phyloP scores from a whole-genome alignment of 2,113 vertebrate genomes.

The Daphoenositta chrysoptera region DNA sequence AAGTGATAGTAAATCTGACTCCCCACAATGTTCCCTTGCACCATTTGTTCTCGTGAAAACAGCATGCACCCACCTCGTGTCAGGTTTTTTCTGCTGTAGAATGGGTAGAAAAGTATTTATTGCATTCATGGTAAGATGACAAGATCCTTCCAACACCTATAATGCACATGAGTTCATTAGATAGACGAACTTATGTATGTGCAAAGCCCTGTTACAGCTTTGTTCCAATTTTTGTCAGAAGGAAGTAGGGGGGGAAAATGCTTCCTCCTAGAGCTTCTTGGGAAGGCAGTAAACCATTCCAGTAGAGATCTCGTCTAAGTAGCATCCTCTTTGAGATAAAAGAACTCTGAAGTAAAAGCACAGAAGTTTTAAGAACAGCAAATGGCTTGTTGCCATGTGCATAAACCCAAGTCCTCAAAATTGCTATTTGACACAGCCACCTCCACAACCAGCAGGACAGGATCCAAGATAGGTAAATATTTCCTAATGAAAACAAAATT shows the following conservation, averaged over 20 bases:
- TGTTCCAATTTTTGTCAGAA: not conserved
- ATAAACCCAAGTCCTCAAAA: not conserved
- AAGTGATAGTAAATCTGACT: not conserved
- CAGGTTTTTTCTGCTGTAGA: not conserved
- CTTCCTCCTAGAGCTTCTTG: not conserved
- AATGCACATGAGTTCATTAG: not conserved
- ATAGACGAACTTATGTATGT: not conserved
- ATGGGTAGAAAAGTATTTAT: not conserved
- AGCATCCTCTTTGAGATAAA: not conserved
- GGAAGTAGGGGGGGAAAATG: not conserved
- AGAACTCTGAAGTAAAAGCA: not conserved
- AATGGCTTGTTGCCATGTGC: not conserved
- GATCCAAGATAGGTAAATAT: not conserved
- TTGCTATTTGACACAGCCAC: not conserved
- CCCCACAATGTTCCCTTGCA: not conserved
- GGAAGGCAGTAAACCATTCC: not conserved
- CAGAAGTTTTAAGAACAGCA: not conserved
- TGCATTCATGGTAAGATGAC: not conserved
- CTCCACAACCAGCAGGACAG: not conserved
- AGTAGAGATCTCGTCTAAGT: not conserved
- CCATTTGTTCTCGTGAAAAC: not conserved
- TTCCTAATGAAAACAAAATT: not conserved
- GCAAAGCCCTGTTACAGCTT: not conserved
- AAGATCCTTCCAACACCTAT: not conserved
- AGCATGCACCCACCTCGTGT: fast-evolving